Conservation (phyloP, 2,888 invertebrate species). For the Phyllotreta striolata region DNA sequence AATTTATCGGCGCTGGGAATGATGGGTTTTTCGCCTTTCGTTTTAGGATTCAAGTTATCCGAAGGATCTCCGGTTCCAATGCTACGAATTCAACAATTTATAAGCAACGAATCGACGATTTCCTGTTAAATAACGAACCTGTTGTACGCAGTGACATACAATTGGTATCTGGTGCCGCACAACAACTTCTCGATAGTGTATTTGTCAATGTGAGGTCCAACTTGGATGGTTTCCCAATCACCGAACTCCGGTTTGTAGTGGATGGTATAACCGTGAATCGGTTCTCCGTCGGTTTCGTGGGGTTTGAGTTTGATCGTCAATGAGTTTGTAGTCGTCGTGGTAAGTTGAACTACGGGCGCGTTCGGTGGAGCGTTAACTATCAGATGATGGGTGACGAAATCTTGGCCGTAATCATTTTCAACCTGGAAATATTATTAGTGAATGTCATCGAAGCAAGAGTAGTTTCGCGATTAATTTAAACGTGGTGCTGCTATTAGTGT, state of each 20-base stretch:
- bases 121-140: slow-evolving; percentile 65
- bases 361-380: slow-evolving; percentile 84
- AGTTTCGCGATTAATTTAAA: too few relatives aligned
- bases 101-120: slow-evolving; percentile 4
- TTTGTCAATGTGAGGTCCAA: slow-evolving; percentile 74
- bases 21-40: slow-evolving; percentile 93
- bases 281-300: slow-evolving; percentile 81
- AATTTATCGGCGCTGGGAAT: slow-evolving; percentile 90
- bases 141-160: slow-evolving; percentile 92
- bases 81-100: slow-evolving; percentile 59
- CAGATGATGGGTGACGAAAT: slow-evolving; percentile 89
- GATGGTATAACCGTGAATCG: slow-evolving; percentile 91
- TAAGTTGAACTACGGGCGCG: slow-evolving; percentile 68
- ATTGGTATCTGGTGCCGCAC: slow-evolving; percentile 93
- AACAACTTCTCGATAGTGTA: slow-evolving; percentile 87
- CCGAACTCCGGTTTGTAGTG: slow-evolving; percentile 95
- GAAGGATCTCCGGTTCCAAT: slow-evolving; percentile 93
- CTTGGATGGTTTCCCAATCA: slow-evolving; percentile 89
- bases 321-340: slow-evolving; percentile 78
- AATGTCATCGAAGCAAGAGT: too few relatives aligned
- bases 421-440: slow-evolving; percentile 63
- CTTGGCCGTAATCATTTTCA: slow-evolving; percentile 91
- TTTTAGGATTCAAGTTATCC: slow-evolving; percentile 86
- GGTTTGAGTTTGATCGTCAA: slow-evolving; percentile 77
- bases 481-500: background rate